phyloP scores from a whole-genome alignment of 1,140 invertebrate genomes.

The Aphaenogaster ashmeadi region DNA sequence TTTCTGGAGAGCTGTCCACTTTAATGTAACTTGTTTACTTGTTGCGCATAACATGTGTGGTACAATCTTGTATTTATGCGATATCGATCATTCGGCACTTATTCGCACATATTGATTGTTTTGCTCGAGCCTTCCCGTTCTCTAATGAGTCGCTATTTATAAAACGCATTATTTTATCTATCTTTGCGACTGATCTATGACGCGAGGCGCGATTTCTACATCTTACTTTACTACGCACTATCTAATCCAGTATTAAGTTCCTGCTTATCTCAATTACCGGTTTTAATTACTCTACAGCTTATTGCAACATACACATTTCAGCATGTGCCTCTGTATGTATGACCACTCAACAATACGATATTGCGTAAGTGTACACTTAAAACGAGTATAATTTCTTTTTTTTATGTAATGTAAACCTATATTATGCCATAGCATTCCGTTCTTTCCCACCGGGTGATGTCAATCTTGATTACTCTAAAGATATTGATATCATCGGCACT shows the following conservation, averaged over 20 bases:
- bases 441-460: background rate
- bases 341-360: slow-evolving; percentile 1
- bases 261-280: slow-evolving; percentile 45
- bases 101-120: slow-evolving; percentile 35
- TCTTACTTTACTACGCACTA: slow-evolving; percentile 47
- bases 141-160: slow-evolving; percentile 23
- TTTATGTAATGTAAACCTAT: background rate
- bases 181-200: slow-evolving; percentile 40
- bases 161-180: slow-evolving; percentile 49
- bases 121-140: background rate
- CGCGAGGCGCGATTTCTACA: slow-evolving; percentile 50
- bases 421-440: background rate
- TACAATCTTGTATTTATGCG: background rate
- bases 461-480: background rate
- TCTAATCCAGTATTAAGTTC: slow-evolving; percentile 53
- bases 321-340: background rate
- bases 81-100: slow-evolving; percentile 27
- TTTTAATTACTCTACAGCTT: slow-evolving; percentile 46
- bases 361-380: background rate
- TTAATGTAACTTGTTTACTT: slow-evolving; percentile 24
- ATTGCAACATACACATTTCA: slow-evolving; percentile 8
- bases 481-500: background rate
- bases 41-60: background rate
- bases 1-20: slow-evolving; percentile 19
- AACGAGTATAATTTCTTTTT: background rate